Conservation (phyloP, 2,797 vertebrate genomes). For the Novumbra hubbsi region DNA sequence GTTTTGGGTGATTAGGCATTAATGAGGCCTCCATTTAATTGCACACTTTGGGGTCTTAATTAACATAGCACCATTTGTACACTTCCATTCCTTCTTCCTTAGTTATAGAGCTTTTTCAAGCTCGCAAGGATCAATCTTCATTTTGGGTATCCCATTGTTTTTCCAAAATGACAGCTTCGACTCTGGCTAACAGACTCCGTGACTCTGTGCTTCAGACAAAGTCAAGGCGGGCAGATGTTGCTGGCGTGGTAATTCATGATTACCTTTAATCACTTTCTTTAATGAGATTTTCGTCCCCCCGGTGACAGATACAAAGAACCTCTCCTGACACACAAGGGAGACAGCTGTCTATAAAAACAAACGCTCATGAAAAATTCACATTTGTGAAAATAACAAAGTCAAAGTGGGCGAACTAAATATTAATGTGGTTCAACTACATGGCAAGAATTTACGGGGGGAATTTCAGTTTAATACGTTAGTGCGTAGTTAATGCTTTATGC, state of each 20-base stretch:
- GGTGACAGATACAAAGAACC: constrained; percentile 46
- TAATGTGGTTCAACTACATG: constrained; percentile 12
- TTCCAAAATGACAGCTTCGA: constrained; percentile 19
- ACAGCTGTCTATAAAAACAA: constrained; percentile 63
- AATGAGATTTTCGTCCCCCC: constrained; percentile 54
- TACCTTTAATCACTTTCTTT: constrained; percentile 63
- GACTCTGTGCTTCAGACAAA: constrained; percentile 53
- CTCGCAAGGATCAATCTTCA: constrained; percentile 25
- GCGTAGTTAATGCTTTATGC: neutral
- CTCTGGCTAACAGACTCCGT: constrained; percentile 9
- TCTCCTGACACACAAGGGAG: constrained; percentile 24
- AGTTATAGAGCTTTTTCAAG: constrained; percentile 14
- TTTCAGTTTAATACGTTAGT: neutral
- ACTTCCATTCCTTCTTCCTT: constrained; percentile 13
- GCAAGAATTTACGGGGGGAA: neutral
- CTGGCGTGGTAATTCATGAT: constrained; percentile 63
- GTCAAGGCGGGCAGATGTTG: constrained; percentile 58
- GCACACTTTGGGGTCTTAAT: constrained; percentile 35
- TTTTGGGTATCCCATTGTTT: constrained; percentile 27
- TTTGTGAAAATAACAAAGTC: constrained; percentile 50
- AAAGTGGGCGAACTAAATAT: constrained; percentile 40
- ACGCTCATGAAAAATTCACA: constrained; percentile 54
- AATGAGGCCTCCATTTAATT: constrained; percentile 54
- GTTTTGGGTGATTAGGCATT: constrained; percentile 61
- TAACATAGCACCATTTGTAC: constrained; percentile 22